Percentiles rank a stretch among this genome's conserved stretches.
phyloP scores from a whole-genome alignment of 2,113 vertebrate species.

The Origma solitaria region DNA sequence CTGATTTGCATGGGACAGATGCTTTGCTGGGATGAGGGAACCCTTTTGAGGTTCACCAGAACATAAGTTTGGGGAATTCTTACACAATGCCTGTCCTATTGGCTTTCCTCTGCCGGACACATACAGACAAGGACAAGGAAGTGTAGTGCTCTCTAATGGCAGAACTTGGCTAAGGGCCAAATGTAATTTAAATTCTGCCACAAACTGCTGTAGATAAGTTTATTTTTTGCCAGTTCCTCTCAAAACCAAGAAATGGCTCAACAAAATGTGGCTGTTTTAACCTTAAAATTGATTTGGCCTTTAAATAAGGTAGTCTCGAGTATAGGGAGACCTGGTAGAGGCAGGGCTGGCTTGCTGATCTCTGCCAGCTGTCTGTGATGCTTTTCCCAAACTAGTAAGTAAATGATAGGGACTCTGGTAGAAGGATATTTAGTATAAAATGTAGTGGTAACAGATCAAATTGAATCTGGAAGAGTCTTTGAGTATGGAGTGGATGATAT shows the following conservation, averaged over 20 bases:
- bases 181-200: background rate
- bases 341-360: background rate
- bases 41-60: background rate
- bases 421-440: background rate
- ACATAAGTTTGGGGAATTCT: background rate
- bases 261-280: background rate
- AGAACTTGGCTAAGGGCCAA: background rate
- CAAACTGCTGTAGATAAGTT: background rate
- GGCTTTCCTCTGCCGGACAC: background rate
- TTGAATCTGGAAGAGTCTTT: background rate
- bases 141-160: background rate
- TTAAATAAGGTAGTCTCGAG: background rate
- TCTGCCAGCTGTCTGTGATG: background rate
- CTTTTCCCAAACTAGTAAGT: background rate
- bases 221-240: background rate
- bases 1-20: background rate
- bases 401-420: background rate
- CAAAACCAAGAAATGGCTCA: background rate
- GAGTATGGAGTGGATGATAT: background rate
- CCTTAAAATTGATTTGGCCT: background rate
- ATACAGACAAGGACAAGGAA: background rate
- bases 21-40: background rate
- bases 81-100: background rate
- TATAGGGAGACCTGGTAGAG: background rate
- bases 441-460: background rate